Evolutionary conservation across 2,888 invertebrate genomes (phyloP).

Genomic region (Apoderus coryli): DNA sequence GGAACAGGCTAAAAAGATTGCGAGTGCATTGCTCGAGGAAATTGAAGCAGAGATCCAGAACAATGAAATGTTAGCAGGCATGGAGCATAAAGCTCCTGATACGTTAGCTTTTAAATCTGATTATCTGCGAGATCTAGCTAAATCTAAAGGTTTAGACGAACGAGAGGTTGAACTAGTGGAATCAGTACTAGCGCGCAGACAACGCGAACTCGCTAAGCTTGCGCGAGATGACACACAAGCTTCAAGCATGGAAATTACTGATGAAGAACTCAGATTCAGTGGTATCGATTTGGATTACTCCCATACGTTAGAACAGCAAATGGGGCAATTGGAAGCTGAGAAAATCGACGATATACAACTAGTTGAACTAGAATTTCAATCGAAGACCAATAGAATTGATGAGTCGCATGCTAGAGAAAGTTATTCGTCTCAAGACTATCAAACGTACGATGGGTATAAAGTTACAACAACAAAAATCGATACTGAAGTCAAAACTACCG

Average conservation of each 20-base stretch:
- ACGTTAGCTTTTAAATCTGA: too few relatives aligned
- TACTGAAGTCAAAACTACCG: constrained; percentile 20
- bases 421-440: constrained; percentile 20
- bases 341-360: constrained; percentile 32
- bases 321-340: constrained; percentile 34
- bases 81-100: constrained; percentile 21
- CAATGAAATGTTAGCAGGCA: constrained; percentile 20
- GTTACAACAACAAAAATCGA: constrained; percentile 24
- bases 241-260: constrained; percentile 41
- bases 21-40: constrained; percentile 36
- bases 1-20: constrained; percentile 36
- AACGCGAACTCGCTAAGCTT: constrained; percentile 31
- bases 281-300: constrained; percentile 52
- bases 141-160: constrained; percentile 34
- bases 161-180: constrained; percentile 35
- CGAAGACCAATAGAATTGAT: constrained; percentile 23
- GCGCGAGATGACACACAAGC: constrained; percentile 35
- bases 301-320: constrained; percentile 30
- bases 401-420: constrained; percentile 23
- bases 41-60: constrained; percentile 39
- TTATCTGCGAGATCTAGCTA: constrained; percentile 32
- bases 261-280: constrained; percentile 56
- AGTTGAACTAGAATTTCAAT: constrained; percentile 22
- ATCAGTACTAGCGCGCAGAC: constrained; percentile 35
- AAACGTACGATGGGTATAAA: constrained; percentile 21